phyloP scores from a whole-genome alignment of 2,113 vertebrate species.

The Suricata suricatta region DNA sequence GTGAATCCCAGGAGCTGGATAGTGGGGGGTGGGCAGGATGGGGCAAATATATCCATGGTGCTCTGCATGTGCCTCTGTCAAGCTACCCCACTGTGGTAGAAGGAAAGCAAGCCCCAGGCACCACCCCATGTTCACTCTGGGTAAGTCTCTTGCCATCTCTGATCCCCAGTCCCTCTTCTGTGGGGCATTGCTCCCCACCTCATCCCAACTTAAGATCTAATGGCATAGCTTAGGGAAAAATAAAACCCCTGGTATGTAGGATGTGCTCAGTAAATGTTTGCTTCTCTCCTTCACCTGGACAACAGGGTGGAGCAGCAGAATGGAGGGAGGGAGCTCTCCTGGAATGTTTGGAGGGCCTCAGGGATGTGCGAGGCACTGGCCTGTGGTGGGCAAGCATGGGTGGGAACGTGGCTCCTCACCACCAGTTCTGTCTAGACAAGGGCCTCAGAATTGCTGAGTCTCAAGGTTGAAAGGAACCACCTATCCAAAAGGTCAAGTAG shows the following conservation, averaged over 20 bases:
- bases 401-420: neutral
- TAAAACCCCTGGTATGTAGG: neutral
- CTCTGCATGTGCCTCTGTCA: neutral
- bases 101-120: neutral
- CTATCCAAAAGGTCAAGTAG: neutral
- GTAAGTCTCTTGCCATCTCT: neutral
- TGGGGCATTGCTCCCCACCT: neutral
- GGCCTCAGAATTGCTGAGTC: neutral
- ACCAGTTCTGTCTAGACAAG: neutral
- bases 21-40: rapidly evolving
- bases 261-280: neutral
- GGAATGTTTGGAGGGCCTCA: neutral
- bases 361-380: neutral
- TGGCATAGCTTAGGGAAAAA: neutral
- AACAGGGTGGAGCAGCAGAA: neutral
- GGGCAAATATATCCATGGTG: neutral
- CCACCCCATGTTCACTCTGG: neutral
- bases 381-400: neutral
- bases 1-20: neutral
- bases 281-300: neutral
- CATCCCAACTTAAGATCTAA: neutral
- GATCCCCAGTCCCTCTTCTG: rapidly evolving
- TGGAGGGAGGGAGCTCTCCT: neutral
- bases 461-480: neutral
- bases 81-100: neutral